These are phyloP conservation scores for Ammospiza nelsoni DNA, from an alignment of 2,113 vertebrate species.

Conservation along the genomic window DNA sequence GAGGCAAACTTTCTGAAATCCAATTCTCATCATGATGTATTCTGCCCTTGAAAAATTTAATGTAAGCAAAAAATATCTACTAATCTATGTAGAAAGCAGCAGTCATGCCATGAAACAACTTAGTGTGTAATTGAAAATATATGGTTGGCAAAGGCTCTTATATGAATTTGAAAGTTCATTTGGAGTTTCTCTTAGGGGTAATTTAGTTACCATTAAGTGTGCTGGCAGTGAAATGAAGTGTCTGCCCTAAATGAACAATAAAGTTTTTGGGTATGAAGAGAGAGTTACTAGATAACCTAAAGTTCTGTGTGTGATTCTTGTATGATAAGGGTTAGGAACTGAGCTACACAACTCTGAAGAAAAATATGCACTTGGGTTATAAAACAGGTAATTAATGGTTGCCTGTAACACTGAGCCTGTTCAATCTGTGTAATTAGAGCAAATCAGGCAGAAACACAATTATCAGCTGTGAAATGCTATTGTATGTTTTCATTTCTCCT, in stretches of 20 bases:
- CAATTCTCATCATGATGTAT: neutral
- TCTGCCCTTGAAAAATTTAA: neutral
- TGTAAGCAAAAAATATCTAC: neutral
- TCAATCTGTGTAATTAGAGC: conserved; percentile 67
- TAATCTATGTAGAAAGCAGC: neutral
- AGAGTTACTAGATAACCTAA: neutral
- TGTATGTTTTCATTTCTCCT: conserved; percentile 56
- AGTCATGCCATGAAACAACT: neutral
- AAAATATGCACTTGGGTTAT: conserved; percentile 49
- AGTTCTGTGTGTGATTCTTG: neutral
- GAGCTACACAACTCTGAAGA: conserved; percentile 48
- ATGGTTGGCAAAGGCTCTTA: neutral
- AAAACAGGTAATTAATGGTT: conserved; percentile 74
- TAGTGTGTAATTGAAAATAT: neutral
- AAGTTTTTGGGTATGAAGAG: neutral
- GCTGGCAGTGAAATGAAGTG: neutral
- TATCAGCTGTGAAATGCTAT: conserved; percentile 71
- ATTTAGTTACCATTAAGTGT: neutral
- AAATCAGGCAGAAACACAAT: conserved; percentile 72
- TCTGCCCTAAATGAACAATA: neutral
- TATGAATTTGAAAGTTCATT: neutral
- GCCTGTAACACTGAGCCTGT: conserved; percentile 55
- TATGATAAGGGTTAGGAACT: neutral
- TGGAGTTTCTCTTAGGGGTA: neutral
- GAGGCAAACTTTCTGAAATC: neutral